phyloP scores from a whole-genome alignment of 2,888 invertebrate species.

The Heteromurus nitidus region DNA sequence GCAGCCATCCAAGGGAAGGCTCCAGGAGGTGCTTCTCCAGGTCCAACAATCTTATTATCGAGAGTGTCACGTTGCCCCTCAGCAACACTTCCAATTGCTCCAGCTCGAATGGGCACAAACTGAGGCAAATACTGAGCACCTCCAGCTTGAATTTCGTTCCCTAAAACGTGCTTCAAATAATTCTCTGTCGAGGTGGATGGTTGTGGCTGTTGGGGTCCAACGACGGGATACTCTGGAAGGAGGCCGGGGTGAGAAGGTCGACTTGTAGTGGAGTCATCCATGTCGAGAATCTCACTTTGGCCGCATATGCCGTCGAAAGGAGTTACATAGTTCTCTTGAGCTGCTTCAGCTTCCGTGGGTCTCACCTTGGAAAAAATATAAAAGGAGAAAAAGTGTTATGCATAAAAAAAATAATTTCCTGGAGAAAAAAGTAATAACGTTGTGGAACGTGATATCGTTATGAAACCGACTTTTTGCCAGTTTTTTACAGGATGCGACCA shows the following conservation, averaged over 20 bases:
- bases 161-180: slow-evolving; percentile 29
- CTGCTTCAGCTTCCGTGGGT: slow-evolving; percentile 59
- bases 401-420: no score
- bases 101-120: slow-evolving; percentile 21
- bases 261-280: slow-evolving; percentile 66
- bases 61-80: slow-evolving; percentile 56
- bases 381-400: no score
- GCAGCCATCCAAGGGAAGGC: slow-evolving; percentile 74
- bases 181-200: slow-evolving; percentile 52
- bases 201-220: slow-evolving; percentile 57
- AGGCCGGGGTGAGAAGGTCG: slow-evolving; percentile 64
- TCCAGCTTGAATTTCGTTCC: slow-evolving; percentile 17
- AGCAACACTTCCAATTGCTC: slow-evolving; percentile 46
- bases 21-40: slow-evolving; percentile 69
- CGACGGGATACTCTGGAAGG: slow-evolving; percentile 64
- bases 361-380: slow-evolving; percentile 47
- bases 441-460: no score
- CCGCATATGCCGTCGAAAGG: slow-evolving; percentile 67
- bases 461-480: no score
- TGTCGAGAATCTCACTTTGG: slow-evolving; percentile 56
- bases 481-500: no score
- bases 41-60: slow-evolving; percentile 70
- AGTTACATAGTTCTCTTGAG: slow-evolving; percentile 44
- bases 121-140: slow-evolving; percentile 60
- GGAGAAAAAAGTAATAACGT: no score